Base-by-base conservation (phyloP, 2,888 invertebrate species). In the Lasioglossum pauxillum region DNA sequence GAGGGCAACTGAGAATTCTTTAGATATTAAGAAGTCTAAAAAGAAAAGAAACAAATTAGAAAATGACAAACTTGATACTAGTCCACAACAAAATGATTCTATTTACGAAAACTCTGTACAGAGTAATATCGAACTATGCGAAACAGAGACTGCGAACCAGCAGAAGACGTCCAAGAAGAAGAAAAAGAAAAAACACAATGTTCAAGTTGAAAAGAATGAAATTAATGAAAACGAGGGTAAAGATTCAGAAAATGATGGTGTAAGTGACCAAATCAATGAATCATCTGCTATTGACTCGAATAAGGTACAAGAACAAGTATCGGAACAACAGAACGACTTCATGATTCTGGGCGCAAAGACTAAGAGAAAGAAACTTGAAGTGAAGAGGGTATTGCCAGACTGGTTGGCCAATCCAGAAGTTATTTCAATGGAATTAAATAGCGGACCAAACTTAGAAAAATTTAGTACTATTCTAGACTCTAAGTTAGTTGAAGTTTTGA, bases 361-460 rank as follows among this genome's bases (percentile, higher is more conserved):
- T 67, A 88, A 90, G 5, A 92, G 90, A 41, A 94, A 93, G 79
- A 84, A 75, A 38, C 84, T 86, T 57, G 82, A 95, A 93, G 97
- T 98, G 0, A 96, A 97, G 93, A 96, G 98, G 94, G 97, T 98
- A 10, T 95, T 99, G 73, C 99, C 99, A 1, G 96, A 97, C 88
- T 99, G 99, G 99, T 95, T 99, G 57, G 96, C 98, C 1, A 96
- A 98, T 93, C 98, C 99, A 5, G 96, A 97, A 69, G 95, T 97
- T 75, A 97, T 99, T 82, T 97, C 98, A n/a, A 97, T 97, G 27
- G 97, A 97, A 93, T 95, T 98, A 75, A 85, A 95, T 95, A 93
- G 95, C 97, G 72, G 96, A 3, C 92, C 93, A 19, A 79, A 7
- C 14, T 82, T 95, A 49, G 90, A 97, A 23, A 95, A 96, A 60